phyloP scores from a whole-genome alignment of 2,797 vertebrate species.

The Channallabes apus region DNA sequence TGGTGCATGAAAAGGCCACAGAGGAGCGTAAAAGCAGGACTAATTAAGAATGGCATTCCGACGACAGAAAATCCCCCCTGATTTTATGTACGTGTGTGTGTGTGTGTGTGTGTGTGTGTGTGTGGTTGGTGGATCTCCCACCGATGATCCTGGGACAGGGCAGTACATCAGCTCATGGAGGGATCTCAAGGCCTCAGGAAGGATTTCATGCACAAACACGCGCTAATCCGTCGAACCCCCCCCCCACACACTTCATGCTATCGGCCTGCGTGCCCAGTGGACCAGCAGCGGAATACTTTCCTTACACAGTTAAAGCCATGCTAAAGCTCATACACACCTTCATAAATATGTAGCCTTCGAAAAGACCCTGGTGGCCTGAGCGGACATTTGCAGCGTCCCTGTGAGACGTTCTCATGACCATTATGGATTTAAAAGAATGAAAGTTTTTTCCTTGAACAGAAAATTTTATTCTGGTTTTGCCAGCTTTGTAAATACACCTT shows the following conservation, averaged over 20 bases:
- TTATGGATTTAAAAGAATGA: not conserved
- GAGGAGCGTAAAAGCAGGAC: conserved; percentile 51
- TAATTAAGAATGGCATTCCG: conserved; percentile 64
- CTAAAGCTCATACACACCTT: not conserved
- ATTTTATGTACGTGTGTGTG: conserved; percentile 31
- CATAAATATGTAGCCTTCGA: not conserved
- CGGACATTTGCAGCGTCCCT: not conserved
- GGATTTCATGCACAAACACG: conserved; percentile 67
- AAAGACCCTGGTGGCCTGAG: not conserved
- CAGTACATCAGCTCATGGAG: conserved; percentile 63
- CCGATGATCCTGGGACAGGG: conserved; percentile 60
- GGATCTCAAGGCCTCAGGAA: conserved; percentile 59
- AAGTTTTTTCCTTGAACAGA: not conserved
- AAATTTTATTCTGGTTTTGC: not conserved
- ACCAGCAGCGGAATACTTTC: not conserved
- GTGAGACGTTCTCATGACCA: not conserved
- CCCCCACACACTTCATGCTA: conserved; percentile 13
- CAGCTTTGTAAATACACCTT: not conserved
- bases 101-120: conserved; percentile 31
- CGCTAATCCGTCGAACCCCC: conserved; percentile 50
- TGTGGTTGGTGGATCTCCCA: conserved; percentile 34
- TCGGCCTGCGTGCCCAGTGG: conserved; percentile 18
- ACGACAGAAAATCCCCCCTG: conserved; percentile 54
- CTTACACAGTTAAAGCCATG: conserved; percentile 5
- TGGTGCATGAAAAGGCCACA: conserved; percentile 44